These are phyloP conservation scores for Thamnophis sirtalis DNA, from an alignment of 2,113 vertebrate genomes.

Conservation along the genomic window DNA sequence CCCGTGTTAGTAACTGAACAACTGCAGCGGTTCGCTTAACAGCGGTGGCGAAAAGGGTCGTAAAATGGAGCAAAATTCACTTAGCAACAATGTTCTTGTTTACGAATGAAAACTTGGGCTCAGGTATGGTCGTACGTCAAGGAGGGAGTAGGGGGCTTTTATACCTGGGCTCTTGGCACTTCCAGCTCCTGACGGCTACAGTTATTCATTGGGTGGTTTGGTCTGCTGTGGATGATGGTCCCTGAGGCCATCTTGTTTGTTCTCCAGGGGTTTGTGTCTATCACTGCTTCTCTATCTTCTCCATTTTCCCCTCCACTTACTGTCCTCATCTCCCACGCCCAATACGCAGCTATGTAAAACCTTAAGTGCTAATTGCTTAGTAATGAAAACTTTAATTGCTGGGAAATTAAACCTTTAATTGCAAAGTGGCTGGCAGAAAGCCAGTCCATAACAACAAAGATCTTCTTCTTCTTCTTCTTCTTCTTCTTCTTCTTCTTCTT, in stretches of 20 bases:
- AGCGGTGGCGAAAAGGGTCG: no score
- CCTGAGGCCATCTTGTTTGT: not conserved
- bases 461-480: not conserved
- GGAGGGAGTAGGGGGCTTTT: not conserved
- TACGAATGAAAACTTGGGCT: no score
- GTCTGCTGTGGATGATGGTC: not conserved
- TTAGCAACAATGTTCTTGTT: no score
- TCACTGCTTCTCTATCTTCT: not conserved
- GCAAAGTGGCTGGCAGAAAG: constrained; percentile 38
- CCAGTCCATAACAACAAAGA: constrained; percentile 51
- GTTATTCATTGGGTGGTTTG: not conserved
- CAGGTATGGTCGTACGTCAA: no score
- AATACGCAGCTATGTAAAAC: constrained; percentile 44
- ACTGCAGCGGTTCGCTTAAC: no score
- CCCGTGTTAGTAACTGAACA: no score
- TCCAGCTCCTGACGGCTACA: not conserved
- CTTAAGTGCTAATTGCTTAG: constrained; percentile 53
- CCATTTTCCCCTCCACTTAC: not conserved
- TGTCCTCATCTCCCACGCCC: not conserved
- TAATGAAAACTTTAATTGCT: constrained; percentile 59
- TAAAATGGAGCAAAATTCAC: no score
- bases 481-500: no score
- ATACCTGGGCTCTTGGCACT: not conserved
- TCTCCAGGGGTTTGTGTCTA: not conserved
- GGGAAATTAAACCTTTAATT: constrained; percentile 52